A percentile compares a stretch with the other conserved stretches of the same genome.
phyloP scores from a whole-genome alignment of 2,797 vertebrate species.

The Tamandua tetradactyla region DNA sequence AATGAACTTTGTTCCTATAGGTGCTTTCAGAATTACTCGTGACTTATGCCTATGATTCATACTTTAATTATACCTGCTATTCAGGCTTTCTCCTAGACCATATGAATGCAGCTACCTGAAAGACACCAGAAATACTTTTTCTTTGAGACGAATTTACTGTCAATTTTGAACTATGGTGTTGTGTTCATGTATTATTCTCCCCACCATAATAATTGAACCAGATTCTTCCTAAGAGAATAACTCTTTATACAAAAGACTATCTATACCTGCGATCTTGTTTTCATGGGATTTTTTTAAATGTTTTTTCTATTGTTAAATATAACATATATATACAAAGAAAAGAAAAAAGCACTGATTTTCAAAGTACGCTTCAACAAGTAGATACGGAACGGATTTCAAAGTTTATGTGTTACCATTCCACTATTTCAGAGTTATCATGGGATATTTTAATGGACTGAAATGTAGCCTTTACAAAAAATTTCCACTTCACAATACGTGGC shows the following conservation, averaged over 20 bases:
- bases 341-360: too few species aligned
- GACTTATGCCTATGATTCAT: constrained; percentile 62
- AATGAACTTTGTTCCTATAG: background rate
- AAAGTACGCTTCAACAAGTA: too few species aligned
- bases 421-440: background rate
- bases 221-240: background rate
- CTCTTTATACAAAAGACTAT: constrained; percentile 13
- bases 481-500: background rate
- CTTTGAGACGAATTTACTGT: constrained; percentile 33
- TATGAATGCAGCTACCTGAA: background rate
- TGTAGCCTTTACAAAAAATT: constrained; percentile 39
- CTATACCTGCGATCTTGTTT: background rate
- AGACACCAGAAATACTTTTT: constrained; percentile 31
- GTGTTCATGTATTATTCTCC: constrained; percentile 14
- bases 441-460: background rate
- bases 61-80: constrained; percentile 69
- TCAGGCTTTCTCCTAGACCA: constrained; percentile 53
- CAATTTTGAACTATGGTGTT: constrained; percentile 40
- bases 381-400: too few species aligned
- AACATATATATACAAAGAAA: too few species aligned
- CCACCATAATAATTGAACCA: background rate
- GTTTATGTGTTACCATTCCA: too few species aligned
- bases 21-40: constrained; percentile 32
- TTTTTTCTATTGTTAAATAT: too few species aligned
- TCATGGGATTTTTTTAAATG: background rate